phyloP scores from a whole-genome alignment of 1,140 invertebrate genomes.

The Mamestra configurata region DNA sequence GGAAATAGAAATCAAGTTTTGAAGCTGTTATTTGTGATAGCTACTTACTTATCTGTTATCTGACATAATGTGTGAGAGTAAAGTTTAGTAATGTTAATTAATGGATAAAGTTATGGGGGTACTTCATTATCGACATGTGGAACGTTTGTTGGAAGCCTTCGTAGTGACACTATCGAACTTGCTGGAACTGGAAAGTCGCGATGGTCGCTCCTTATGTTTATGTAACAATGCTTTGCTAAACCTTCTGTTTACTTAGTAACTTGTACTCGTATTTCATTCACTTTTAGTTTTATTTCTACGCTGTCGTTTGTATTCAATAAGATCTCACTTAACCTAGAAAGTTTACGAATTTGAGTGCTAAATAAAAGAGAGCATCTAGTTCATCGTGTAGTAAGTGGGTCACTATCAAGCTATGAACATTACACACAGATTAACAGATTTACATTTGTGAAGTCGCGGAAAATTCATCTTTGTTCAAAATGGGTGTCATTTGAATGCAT shows the following conservation, averaged over 20 bases:
- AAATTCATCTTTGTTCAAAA: constrained; percentile 31
- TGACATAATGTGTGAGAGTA: constrained; percentile 15
- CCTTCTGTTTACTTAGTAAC: constrained; percentile 4
- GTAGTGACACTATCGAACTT: background rate
- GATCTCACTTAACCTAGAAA: background rate
- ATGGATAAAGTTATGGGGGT: background rate
- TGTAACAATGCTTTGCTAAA: constrained; percentile 4
- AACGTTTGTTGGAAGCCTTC: background rate
- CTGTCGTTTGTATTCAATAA: constrained; percentile 4
- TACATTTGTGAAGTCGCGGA: background rate
- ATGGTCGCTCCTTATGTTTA: constrained; percentile 7
- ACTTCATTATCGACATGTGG: constrained; percentile 1
- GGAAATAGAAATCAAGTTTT: constrained; percentile 39
- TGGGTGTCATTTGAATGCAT: constrained; percentile 43
- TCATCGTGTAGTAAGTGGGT: background rate
- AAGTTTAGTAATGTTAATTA: constrained; percentile 30
- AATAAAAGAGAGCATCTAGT: constrained; percentile 5
- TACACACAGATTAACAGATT: background rate
- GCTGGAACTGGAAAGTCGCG: background rate
- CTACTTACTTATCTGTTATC: background rate
- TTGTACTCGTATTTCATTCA: constrained; percentile 2
- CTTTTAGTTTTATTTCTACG: background rate
- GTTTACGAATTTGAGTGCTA: constrained; percentile 1
- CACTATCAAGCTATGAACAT: background rate
- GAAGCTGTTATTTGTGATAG: constrained; percentile 8